Evolutionary conservation across 2,113 vertebrate genomes (phyloP), one percentile per base, ranked within the genome.

Genomic region (Chaenocephalus aceratus): DNA sequence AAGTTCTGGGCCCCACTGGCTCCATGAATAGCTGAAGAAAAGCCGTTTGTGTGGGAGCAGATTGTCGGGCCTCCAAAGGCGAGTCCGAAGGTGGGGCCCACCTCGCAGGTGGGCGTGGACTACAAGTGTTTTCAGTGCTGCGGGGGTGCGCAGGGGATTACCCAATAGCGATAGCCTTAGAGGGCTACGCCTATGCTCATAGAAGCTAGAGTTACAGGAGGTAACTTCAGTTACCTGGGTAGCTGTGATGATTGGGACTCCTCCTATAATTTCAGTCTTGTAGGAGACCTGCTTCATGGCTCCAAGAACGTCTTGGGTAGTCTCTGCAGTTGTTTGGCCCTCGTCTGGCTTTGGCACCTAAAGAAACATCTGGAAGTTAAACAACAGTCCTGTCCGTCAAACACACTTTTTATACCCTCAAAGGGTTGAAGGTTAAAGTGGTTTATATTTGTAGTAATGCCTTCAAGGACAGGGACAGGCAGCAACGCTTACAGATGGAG

Each of bases 231-330:
- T 30, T 68, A 98, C 97, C 97, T 99, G 98, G 5, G 97, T 99
- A 46, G 97, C 92, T 0, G 97, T 99, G 75, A 96, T 96, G 91
- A 99, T 97, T 11, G 98, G 97, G 15, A 99, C 97, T 36, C 98
- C 98, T 7, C 97, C 98, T 36, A 99, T 96, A 84, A 99, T 99
- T 86, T 99, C 97, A 0, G 97, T 99, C 92, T 94, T 96, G 88
- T 98, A 99, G 18, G 97, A 98, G 61, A 98, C 95, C 78, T 97
- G 97, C 75, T 98, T 98, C 90, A 96, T 95, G 77, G 94, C 89
- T 75, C 96, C 94, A 0, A 89, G 88, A 21, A 89, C 87, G 57
- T 99, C 97, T 73, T 93, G 90, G 0, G 94, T 88, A 52, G 92
- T 93, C 56, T 99, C 97, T 10, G 95, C 54, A 1, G 92, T 86